Base-by-base conservation (phyloP, 92 coral and sea anemone species). In the Zoanthus sansibaricus region DNA sequence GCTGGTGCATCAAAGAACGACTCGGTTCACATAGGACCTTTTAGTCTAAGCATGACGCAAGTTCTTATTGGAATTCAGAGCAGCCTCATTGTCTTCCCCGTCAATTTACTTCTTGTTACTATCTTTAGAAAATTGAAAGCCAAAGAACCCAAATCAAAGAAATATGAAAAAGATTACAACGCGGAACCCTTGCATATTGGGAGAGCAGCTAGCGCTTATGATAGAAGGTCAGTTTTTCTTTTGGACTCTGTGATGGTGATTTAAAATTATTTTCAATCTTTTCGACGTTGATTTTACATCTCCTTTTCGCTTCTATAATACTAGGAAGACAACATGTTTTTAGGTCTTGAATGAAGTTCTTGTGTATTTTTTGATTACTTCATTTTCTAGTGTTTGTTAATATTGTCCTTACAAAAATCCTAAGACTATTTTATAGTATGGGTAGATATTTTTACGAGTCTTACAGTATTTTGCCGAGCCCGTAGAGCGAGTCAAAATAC, bases 81-180 rank as follows among this genome's bases (percentile, higher is more conserved):
- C 78, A 94, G 98, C 76, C 49, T 96, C 69, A 84, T 96, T 12
- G 98, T 96, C 0, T 75, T 96, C 87, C 98, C 98, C 2, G 93
- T 95, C 9, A 96, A 96, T 72, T 72, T 96, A 69, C 84, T 96
- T 31, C 88, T 96, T 54, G 98, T 95, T 30, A 87, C 96, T 12
- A 90, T 96, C 72, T 96, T 96, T 86, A 89, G 98, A 21, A 96
- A 95, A 82, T 89, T 93, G 17, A 94, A 93, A 55, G 92, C 96
- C 48, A 95, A 94, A 82, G 92, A 93, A 32, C 89, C 82, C 37
- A 87, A 88, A 20, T 86, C 87, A 15, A 82, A 87, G 61, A 92
- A 86, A 21, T 92, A 92, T 16, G 90, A 88, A 82, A 87, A 90
- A 77, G 67, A 51, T 1, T 91, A 77, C 33, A 87, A 92, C 54